Base-by-base conservation (phyloP, 2,888 invertebrate species). In the Leptopilina myrica region DNA sequence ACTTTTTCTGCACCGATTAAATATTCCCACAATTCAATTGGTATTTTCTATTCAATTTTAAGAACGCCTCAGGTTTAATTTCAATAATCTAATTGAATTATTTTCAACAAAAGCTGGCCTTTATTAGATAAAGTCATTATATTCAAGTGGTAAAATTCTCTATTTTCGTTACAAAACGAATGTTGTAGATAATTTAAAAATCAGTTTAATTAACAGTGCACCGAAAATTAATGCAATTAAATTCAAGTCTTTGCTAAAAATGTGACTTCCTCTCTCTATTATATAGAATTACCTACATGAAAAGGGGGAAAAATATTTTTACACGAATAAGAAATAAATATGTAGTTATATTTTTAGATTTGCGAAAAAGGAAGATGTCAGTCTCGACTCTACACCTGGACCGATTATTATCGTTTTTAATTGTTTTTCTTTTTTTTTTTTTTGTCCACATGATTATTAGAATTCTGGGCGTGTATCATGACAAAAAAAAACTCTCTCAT, bases 361-460 rank as follows among this genome's bases (percentile, higher is more conserved):
- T 14, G 14, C 20, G 33, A 73, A 73, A 56, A 33, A 40, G 4
- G n/a, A 33, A n/a, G n/a, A 73, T 56, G n/a, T 14, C 56, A 33
- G 9, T 56, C 56, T 20, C 9, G 56, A 73, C 33, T 53, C 49
- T 69, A 26, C 69, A 53, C 12, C 26, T 73, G 33, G 33, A 73
- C 33, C 14, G 33, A 56, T 73, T 73, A 73, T 33, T 73, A 33
- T 33, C n/a, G 46, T 33, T 43, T 8, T 53, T 59, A 5, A 59
- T 43, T 33, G 26, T 6, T 26, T 53, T 69, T 14, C 56, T 14
- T 14, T 69, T 53, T 5, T 49, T 49, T 49, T 49, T 2, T 49
- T 49, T 49, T 49, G 49, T 49, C 12, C 12, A 49, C 11, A 49
- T n/a, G 26, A 69, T 33, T 69, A 69, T 69, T 53, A 69, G 26